Base-by-base conservation (phyloP, 2,797 vertebrate genomes). In the Toxotes lorentzi region DNA sequence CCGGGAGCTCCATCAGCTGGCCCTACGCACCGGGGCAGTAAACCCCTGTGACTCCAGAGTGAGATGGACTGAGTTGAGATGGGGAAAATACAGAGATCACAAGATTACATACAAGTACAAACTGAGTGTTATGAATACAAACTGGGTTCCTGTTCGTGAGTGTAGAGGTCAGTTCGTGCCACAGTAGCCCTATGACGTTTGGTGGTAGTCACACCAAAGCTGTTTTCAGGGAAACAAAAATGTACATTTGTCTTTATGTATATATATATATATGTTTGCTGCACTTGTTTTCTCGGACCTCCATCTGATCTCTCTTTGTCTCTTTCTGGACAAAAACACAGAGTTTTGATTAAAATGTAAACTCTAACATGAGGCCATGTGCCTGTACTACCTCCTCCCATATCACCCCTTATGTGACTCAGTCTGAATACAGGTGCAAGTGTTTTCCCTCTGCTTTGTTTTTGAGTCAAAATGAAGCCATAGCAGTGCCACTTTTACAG, bases 1-100 rank as follows among this genome's bases (percentile, higher is more conserved):
- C 98, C 0, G 98, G 98, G 67, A 98, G 97, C 93, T 96, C 96
- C 88, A 99, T 99, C 93, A 98, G 96, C 93, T 99, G 97, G 98
- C 97, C 98, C 64, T 99, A 99, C 0, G 96, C 93, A 0, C 85
- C 97, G 0, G 97, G 97, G 68, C 97, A 98, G 91, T 97, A 58
- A 85, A 74, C 27, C 56, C 61, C 12, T 5, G 19, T 2, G 43
- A 51, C 21, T 35, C 61, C 62, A 60, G 82, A 58, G 83, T 66
- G 65, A 85, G 79, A 86, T 21, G 32, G 53, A 70, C 54, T 0
- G 62, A 82, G 87, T 85, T 87, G 83, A 78, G 81, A 86, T 34
- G 16, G 21, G 40, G 34, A 80, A 54, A 70, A 78, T 30, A 58
- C 62, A 75, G 58, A 80, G 76, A 43, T 81, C 27, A 67, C 34